Conservation (phyloP, 2,113 vertebrate genomes). For the Microtus ochrogaster region DNA sequence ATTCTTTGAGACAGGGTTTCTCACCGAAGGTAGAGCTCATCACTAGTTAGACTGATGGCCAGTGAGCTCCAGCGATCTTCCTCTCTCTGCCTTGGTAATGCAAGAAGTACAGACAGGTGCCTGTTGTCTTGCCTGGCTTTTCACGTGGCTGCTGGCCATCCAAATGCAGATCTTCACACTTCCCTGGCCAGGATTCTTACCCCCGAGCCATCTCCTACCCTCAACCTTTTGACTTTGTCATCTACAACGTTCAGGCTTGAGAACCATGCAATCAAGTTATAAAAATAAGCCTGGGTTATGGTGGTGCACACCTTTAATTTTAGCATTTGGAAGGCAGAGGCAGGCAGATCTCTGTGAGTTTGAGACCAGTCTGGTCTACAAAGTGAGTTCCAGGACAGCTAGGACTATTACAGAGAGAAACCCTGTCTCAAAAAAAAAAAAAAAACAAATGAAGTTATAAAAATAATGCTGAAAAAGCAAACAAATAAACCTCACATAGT, state of each 20-base stretch:
- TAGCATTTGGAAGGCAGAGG: not conserved
- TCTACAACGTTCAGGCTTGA: not conserved
- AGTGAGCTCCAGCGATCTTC: not conserved
- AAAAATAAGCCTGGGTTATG: not conserved
- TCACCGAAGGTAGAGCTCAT: not conserved
- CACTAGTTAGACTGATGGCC: not conserved
- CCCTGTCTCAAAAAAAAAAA: not conserved
- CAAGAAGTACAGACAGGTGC: not conserved
- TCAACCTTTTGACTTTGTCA: not conserved
- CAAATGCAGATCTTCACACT: not conserved
- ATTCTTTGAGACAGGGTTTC: not conserved
- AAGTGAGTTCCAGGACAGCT: not conserved
- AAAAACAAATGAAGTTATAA: not conserved
- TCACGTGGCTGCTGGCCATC: not conserved
- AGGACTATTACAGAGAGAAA: not conserved
- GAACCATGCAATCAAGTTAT: not conserved
- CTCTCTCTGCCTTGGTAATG: not conserved
- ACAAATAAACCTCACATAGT: too few species aligned
- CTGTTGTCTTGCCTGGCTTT: not conserved
- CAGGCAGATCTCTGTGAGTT: not conserved
- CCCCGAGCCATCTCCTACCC: not conserved
- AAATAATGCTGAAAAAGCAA: not conserved
- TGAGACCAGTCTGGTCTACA: not conserved
- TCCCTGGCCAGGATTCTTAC: not conserved
- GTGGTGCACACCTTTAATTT: not conserved